These are phyloP conservation scores for Acanthurus leucopareius DNA, from an alignment of 2,797 vertebrate species.

Conservation along the genomic window DNA sequence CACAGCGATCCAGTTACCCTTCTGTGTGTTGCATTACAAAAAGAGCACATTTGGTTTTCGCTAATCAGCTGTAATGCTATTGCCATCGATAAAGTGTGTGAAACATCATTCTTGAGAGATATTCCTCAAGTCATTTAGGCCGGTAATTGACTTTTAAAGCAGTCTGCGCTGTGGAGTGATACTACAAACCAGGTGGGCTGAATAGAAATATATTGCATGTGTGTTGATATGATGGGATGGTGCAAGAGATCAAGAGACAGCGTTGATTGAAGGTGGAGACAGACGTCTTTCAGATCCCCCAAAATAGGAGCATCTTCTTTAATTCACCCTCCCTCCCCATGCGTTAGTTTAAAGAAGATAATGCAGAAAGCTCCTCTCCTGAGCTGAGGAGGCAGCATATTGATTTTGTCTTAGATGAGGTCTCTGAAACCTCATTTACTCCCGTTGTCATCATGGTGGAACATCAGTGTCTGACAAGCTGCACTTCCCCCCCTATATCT, in stretches of 20 bases:
- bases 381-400: conserved; percentile 85
- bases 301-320: conserved; percentile 64
- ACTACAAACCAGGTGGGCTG: conserved; percentile 83
- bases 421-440: conserved; percentile 89
- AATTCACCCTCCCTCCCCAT: conserved; percentile 31
- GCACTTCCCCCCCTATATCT: conserved; percentile 64
- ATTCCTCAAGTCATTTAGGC: conserved; percentile 84
- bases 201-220: conserved; percentile 79
- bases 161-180: conserved; percentile 84
- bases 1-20: conserved; percentile 85
- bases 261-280: conserved; percentile 81
- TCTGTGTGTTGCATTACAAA: conserved; percentile 89
- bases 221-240: conserved; percentile 62
- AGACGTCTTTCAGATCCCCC: conserved; percentile 75
- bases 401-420: conserved; percentile 88
- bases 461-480: conserved; percentile 85
- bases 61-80: conserved; percentile 89
- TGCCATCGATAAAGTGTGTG: conserved; percentile 87
- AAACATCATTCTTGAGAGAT: conserved; percentile 87
- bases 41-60: conserved; percentile 87
- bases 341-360: conserved; percentile 74
- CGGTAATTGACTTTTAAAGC: conserved; percentile 87
- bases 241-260: conserved; percentile 64
- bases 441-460: conserved; percentile 84
- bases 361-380: conserved; percentile 78